Conservation (phyloP, 2,113 vertebrate genomes). For the Anarrhichthys ocellatus region DNA sequence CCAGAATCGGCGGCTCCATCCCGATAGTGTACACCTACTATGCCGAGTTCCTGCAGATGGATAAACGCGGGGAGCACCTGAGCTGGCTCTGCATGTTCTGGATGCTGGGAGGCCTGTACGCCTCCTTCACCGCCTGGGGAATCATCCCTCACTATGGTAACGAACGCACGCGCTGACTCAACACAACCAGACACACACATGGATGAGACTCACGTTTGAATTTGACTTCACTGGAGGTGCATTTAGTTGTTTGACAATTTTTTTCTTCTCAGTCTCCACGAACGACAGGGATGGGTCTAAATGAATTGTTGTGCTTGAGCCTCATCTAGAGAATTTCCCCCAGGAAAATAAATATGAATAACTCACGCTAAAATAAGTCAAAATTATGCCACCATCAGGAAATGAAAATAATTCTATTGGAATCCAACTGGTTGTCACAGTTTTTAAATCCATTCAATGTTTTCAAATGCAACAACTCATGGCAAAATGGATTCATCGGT, state of each 20-base stretch:
- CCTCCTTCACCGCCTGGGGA: conserved; percentile 95
- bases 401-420: not conserved
- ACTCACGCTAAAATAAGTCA: conserved; percentile 10
- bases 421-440: not conserved
- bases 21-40: conserved; percentile 98
- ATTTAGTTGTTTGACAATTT: not conserved
- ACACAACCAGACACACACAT: not conserved
- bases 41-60: conserved; percentile 96
- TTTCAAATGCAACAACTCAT: not conserved
- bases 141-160: conserved; percentile 99
- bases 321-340: not conserved
- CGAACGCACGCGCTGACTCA: not conserved
- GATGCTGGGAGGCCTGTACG: conserved; percentile 94
- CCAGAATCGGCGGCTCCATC: conserved; percentile 93
- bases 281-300: not conserved
- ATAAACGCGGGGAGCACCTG: conserved; percentile 97
- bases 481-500: not conserved
- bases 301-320: not conserved
- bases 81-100: conserved; percentile 95
- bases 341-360: not conserved
- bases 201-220: not conserved
- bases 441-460: not conserved
- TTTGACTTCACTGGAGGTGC: not conserved
- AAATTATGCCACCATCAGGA: not conserved
- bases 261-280: not conserved